Evolutionary conservation across 2,797 vertebrate genomes (phyloP).

Genomic region (Sciurus vulgaris): DNA sequence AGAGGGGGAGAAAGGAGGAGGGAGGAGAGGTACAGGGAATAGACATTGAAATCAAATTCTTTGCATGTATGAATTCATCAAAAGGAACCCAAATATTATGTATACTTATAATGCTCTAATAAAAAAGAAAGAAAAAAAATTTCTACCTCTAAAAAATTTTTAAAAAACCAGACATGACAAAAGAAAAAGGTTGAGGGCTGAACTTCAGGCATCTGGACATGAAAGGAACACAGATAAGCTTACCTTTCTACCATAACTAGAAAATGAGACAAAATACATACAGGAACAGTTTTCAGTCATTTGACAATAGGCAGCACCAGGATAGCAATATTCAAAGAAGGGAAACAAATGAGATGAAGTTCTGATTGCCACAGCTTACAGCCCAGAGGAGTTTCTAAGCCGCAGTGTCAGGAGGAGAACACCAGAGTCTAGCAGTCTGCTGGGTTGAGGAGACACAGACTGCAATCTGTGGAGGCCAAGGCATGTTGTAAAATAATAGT

Average conservation of each 20-base stretch:
- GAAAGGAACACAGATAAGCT: not conserved
- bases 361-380: not conserved
- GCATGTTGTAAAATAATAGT: not conserved
- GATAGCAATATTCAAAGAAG: not conserved
- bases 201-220: not conserved
- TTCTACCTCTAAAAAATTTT: no score
- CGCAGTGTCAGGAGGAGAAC: not conserved
- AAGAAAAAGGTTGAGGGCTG: not conserved
- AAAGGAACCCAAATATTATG: no score
- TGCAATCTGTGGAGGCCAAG: not conserved
- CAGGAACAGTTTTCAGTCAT: not conserved
- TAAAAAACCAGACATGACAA: no score
- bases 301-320: not conserved
- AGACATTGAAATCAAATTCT: no score
- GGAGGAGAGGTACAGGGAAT: no score
- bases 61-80: no score
- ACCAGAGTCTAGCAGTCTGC: not conserved
- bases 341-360: not conserved
- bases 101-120: no score
- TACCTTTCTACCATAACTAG: not conserved
- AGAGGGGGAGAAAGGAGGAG: no score
- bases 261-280: constrained; percentile 10
- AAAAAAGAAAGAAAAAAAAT: no score
- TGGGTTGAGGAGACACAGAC: not conserved
- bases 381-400: not conserved